Evolutionary conservation across 2,888 invertebrate species (phyloP).

Genomic region (Ctenicera cuprea): DNA sequence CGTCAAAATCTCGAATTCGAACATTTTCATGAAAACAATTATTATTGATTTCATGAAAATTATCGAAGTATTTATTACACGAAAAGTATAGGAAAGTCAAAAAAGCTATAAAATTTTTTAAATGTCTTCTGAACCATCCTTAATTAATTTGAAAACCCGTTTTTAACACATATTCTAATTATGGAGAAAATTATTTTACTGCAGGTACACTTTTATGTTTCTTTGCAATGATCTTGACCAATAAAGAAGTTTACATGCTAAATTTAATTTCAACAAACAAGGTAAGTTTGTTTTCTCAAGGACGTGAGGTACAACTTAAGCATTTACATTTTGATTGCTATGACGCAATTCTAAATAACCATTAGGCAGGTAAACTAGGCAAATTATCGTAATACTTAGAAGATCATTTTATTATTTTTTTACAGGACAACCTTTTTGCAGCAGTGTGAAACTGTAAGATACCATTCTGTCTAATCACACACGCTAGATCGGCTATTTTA

Average conservation of each 20-base stretch:
- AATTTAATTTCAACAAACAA: slow-evolving; percentile 19
- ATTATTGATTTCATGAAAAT: no score
- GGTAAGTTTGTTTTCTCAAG: slow-evolving; percentile 25
- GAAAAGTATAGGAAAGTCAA: no score
- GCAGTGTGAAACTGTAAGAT: background rate
- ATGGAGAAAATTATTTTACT: no score
- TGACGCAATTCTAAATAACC: slow-evolving; percentile 3
- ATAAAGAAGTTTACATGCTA: slow-evolving; percentile 15
- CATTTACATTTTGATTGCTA: slow-evolving; percentile 18
- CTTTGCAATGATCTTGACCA: background rate
- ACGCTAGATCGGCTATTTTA: background rate
- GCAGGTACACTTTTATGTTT: background rate
- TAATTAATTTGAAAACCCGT: no score
- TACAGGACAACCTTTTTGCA: background rate
- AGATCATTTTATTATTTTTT: background rate
- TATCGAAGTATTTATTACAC: no score
- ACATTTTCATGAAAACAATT: no score
- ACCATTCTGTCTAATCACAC: no score
- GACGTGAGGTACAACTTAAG: slow-evolving; percentile 22
- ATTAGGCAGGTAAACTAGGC: background rate
- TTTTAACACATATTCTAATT: no score
- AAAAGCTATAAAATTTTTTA: no score
- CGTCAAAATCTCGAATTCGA: no score
- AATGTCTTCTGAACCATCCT: no score
- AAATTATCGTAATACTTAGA: background rate